These are phyloP conservation scores for Vespertilio murinus DNA, from an alignment of 2,797 vertebrate species.

Conservation along the genomic window DNA sequence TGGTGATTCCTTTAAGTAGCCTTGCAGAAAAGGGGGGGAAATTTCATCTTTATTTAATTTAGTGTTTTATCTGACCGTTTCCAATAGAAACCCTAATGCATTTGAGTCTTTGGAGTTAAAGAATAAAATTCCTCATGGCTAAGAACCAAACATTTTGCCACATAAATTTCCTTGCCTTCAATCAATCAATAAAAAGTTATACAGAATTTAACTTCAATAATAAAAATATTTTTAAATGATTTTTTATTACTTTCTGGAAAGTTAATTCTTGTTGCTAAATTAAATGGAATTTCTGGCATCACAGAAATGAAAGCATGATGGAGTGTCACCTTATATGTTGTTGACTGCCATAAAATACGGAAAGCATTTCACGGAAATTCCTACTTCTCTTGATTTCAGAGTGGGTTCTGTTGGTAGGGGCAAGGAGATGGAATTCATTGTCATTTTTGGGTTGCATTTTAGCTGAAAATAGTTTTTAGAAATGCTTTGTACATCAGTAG, in stretches of 20 bases:
- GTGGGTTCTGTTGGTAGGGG: not conserved
- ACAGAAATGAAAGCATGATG: not conserved
- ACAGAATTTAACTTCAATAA: not conserved
- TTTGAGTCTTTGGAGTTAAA: not conserved
- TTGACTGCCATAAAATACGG: not conserved
- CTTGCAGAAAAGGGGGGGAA: not conserved
- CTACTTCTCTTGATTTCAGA: not conserved
- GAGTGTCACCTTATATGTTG: not conserved
- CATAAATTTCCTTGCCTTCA: not conserved
- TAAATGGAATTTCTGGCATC: not conserved
- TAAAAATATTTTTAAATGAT: not conserved
- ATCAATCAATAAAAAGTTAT: not conserved
- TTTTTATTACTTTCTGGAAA: not conserved
- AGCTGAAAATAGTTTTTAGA: not conserved
- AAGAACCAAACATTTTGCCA: not conserved
- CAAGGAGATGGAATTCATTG: not conserved
- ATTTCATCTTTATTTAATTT: not conserved
- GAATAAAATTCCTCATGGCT: not conserved
- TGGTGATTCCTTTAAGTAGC: not conserved
- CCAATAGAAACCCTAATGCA: not conserved
- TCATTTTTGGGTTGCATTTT: not conserved
- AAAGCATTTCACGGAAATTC: not conserved
- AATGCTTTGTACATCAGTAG: not conserved
- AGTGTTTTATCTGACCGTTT: constrained; percentile 27
- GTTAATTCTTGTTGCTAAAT: not conserved